Base-by-base conservation (phyloP, 2,888 invertebrate genomes). In the Drosophila nr. perissopoda region DNA sequence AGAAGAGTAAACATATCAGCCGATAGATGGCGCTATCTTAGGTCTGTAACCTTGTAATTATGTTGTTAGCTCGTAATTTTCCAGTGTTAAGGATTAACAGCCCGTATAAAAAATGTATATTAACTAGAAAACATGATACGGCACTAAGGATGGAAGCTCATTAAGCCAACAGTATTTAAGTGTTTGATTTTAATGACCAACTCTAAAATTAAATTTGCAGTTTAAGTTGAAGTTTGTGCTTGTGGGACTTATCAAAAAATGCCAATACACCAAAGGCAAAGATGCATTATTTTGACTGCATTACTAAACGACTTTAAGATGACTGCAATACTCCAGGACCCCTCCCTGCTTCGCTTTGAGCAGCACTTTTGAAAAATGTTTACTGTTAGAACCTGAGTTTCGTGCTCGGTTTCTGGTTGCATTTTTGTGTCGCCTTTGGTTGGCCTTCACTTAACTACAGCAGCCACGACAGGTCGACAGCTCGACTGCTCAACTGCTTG, bases 381-480 rank as follows among this genome's bases (percentile, higher is more conserved):
- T 71, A 59, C 66, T 56, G 56, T 38, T 49, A 27, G 42, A 8
- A 59, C 40, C 56, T 68, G 64, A 69, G 62, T 58, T 61, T 60
- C 29, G 57, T 68, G 52, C 51, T 70, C 52, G 49, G 49, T 75
- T 78, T 70, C 61, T 64, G 80, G 75, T 62, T 73, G 83, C 73
- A 89, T 88, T 82, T 84, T 78, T 88, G 88, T 88, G 89, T 82
- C 85, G 80, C 80, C 79, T 85, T 88, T 80, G 79, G 69, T 76
- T 85, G 90, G 86, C 83, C 86, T 79, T 85, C 86, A 79, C 88
- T 89, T 87, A 89, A 79, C 89, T 89, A 81, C 82, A 79, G 76
- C 82, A 75, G 70, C 70, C 34, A 34, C 46, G 67, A 67, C 68
- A 68, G 46, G 63, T 54, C 29, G n/a, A 52, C 63, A 49, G 42